These are phyloP conservation scores for Capricornis sumatraensis DNA, from an alignment of 2,113 vertebrate species.

Conservation along the genomic window DNA sequence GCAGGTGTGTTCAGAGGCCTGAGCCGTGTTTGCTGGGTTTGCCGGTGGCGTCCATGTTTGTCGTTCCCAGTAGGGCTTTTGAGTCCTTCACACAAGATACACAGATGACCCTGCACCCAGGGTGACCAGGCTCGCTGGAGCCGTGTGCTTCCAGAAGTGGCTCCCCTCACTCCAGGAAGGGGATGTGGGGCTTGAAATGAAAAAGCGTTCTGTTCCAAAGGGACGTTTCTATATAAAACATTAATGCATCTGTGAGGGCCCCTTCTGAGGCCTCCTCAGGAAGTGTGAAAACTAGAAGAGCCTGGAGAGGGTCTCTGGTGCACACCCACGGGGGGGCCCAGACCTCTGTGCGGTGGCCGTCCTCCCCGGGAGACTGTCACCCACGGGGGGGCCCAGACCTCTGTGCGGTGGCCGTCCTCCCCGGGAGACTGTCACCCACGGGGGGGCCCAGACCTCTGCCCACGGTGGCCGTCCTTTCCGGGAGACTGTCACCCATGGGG, in stretches of 20 bases:
- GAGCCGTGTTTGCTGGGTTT: too few relatives aligned
- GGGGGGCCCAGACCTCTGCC: too few relatives aligned
- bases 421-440: rapidly evolving
- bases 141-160: not conserved
- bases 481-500: too few relatives aligned
- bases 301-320: not conserved
- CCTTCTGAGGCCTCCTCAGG: not conserved
- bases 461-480: rapidly evolving
- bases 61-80: not conserved
- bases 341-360: rapidly evolving
- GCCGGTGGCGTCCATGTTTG: rapidly evolving
- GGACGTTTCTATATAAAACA: not conserved
- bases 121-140: not conserved
- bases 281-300: not conserved
- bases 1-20: not conserved
- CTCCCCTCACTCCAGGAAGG: not conserved
- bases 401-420: too few relatives aligned
- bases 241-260: too few relatives aligned
- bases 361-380: not conserved
- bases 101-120: rapidly evolving
- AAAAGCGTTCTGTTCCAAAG: not conserved
- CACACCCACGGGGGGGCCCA: rapidly evolving
- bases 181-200: not conserved
- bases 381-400: too few relatives aligned
- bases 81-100: not conserved